phyloP scores from a whole-genome alignment of 23 tunicate species.

The Diplosoma virens region DNA sequence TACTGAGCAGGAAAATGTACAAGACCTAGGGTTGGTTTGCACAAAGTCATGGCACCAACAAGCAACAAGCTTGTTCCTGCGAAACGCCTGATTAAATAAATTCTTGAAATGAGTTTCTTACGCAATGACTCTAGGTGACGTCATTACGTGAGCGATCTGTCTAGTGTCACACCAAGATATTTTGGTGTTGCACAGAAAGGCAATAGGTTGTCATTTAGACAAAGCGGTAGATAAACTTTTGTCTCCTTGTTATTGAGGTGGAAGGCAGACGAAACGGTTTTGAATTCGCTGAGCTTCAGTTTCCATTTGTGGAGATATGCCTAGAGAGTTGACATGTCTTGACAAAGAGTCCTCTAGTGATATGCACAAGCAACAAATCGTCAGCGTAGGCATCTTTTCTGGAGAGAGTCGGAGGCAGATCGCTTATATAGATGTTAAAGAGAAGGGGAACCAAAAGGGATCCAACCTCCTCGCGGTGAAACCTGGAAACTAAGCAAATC shows the following conservation, averaged over 20 bases:
- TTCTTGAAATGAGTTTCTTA: too few species aligned
- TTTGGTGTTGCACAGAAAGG: background rate
- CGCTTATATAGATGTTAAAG: conserved; percentile 11
- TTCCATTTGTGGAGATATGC: conserved; percentile 1
- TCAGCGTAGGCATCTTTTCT: conserved; percentile 1
- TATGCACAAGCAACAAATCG: background rate
- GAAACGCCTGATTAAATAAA: too few species aligned
- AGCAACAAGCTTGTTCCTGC: too few species aligned
- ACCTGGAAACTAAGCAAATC: too few species aligned
- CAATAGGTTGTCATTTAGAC: background rate
- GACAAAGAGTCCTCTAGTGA: background rate
- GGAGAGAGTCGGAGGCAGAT: background rate
- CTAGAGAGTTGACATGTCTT: conserved; percentile 1
- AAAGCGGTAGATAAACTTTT: background rate
- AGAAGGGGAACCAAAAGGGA: conserved; percentile 27
- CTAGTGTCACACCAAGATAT: conserved; percentile 20
- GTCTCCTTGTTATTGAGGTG: conserved; percentile 1
- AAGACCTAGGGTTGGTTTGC: too few species aligned
- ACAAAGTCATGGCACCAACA: too few species aligned
- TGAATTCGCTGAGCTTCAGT: conserved; percentile 18
- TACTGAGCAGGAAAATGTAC: too few species aligned
- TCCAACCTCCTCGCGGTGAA: too few species aligned
- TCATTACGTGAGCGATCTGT: conserved; percentile 9
- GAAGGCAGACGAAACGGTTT: conserved; percentile 15
- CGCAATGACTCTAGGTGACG: background rate